Evolutionary conservation across 2,888 invertebrate species (phyloP).

Genomic region (Deilephila elpenor): DNA sequence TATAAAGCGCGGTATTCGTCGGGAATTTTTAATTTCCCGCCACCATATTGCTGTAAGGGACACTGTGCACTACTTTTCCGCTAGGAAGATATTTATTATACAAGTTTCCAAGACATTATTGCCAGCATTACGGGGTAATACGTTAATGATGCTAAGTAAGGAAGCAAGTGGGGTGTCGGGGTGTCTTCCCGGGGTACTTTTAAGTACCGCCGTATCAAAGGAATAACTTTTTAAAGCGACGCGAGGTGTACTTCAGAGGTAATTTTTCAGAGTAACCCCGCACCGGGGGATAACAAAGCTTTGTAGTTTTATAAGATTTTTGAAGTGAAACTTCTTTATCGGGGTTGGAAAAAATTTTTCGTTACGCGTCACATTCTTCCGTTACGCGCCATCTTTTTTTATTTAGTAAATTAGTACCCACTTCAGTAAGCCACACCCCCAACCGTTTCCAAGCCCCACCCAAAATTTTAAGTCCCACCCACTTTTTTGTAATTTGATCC

Average conservation of each 20-base stretch:
- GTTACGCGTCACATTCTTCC: no score
- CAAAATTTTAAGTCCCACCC: no score
- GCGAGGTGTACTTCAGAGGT: constrained; percentile 1
- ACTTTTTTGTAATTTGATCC: no score
- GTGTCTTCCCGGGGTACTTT: constrained; percentile 2
- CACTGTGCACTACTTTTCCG: constrained; percentile 9
- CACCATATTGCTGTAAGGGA: constrained; percentile 5
- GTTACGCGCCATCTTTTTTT: no score
- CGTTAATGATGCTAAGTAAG: constrained; percentile 8
- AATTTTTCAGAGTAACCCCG: constrained; percentile 9
- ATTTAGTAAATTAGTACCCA: no score
- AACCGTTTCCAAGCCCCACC: no score
- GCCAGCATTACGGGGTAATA: constrained; percentile 14
- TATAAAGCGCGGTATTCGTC: constrained; percentile 48
- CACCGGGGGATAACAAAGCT: background rate
- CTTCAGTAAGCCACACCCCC: no score
- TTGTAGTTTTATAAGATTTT: background rate
- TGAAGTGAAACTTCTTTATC: no score
- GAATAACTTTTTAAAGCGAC: constrained; percentile 18
- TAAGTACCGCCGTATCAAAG: background rate
- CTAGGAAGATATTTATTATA: constrained; percentile 26
- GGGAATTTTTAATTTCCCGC: constrained; percentile 58
- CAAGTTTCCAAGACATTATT: constrained; percentile 27
- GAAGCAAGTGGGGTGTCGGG: background rate
- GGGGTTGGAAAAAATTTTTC: no score